These are phyloP conservation scores for Eristalis arbustorum DNA, from an alignment of 2,888 invertebrate genomes.

Conservation along the genomic window DNA sequence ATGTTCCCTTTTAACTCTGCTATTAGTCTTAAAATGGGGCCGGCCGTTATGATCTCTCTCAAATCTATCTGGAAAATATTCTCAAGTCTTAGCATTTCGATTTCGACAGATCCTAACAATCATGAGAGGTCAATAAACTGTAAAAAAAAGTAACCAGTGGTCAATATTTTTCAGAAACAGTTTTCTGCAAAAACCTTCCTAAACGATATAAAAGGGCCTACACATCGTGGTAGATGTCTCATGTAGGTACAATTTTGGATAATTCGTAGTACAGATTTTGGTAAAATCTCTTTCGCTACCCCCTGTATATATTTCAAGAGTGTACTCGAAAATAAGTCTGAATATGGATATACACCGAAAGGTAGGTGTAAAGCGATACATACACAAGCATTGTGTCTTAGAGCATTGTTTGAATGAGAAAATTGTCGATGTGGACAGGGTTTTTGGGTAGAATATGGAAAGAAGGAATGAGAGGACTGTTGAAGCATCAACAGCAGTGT, in stretches of 20 bases:
- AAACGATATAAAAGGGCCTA: too few species aligned
- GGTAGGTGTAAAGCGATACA: conserved; percentile 64
- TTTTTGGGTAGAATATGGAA: not conserved
- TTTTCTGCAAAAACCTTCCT: too few species aligned
- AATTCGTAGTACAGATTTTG: not conserved
- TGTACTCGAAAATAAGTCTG: conserved; percentile 47
- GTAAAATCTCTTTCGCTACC: not conserved
- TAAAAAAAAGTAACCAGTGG: too few species aligned
- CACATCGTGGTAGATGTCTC: not conserved
- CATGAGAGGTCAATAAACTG: too few species aligned
- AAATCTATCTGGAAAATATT: too few species aligned
- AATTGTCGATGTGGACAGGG: conserved; percentile 18
- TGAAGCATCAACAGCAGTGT: conserved; percentile 63
- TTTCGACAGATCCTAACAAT: too few species aligned
- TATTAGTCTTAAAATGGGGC: too few species aligned
- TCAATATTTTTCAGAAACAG: too few species aligned
- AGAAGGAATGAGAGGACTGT: conserved; percentile 51
- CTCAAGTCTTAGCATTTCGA: too few species aligned
- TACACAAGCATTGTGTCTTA: conserved; percentile 63
- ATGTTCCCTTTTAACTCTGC: too few species aligned
- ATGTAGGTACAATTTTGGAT: not conserved
- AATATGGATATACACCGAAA: conserved; percentile 58
- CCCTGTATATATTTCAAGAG: conserved; percentile 39
- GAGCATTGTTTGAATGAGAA: conserved; percentile 63
- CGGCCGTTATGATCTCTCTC: too few species aligned